Percentiles rank a stretch among this genome's conserved stretches.
Conservation (phyloP, 2,888 invertebrate genomes). For the Scaeva pyrastri region DNA sequence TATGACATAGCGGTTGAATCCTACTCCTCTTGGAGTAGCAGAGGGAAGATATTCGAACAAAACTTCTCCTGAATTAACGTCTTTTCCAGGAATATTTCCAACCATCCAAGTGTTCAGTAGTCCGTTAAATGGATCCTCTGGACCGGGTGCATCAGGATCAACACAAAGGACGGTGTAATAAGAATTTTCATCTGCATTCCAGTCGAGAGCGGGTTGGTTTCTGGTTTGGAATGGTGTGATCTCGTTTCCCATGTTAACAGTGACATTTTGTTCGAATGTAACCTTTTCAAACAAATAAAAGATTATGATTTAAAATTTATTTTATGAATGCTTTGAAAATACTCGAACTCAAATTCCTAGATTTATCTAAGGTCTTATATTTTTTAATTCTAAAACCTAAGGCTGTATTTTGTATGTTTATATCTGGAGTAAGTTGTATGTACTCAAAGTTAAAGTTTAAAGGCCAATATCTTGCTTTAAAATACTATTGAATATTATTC, state of each 20-base stretch:
- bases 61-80: slow-evolving; percentile 89
- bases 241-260: background rate
- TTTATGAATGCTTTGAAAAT: background rate
- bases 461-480: no score
- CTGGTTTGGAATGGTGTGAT: background rate
- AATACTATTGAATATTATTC: no score
- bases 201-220: background rate
- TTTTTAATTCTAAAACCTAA: no score
- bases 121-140: slow-evolving; percentile 84
- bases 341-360: no score
- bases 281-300: background rate
- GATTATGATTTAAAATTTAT: background rate
- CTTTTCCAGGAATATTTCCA: slow-evolving; percentile 92
- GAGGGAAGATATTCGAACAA: slow-evolving; percentile 92
- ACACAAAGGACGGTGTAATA: background rate
- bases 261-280: background rate
- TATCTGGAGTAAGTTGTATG: no score
- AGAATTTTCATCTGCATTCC: background rate
- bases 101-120: slow-evolving; percentile 97
- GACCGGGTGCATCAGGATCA: slow-evolving; percentile 5
- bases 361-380: no score
- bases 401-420: no score
- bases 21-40: slow-evolving; percentile 91
- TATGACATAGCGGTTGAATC: slow-evolving; percentile 91
- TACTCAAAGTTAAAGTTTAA: no score